Conservation (phyloP, 2,888 invertebrate genomes). For the Selenia dentaria region DNA sequence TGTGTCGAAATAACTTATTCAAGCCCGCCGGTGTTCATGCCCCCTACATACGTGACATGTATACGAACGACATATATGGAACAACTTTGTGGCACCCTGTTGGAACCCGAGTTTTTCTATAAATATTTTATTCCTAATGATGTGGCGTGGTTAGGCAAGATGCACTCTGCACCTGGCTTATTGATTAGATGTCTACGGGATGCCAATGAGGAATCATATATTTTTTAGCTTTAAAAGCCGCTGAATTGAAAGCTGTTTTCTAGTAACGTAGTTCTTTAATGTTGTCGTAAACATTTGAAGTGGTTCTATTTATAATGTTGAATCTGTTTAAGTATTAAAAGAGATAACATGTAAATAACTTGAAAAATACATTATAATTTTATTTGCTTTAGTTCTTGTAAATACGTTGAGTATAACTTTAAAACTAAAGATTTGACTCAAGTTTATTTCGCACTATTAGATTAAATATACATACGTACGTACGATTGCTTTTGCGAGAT, state of each 20-base stretch:
- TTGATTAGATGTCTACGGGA: constrained; percentile 23
- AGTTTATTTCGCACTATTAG: too few relatives aligned
- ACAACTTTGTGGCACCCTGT: constrained; percentile 46
- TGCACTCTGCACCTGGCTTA: constrained; percentile 25
- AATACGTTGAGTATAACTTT: too few relatives aligned
- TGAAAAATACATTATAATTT: too few relatives aligned
- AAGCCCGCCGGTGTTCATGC: constrained; percentile 50
- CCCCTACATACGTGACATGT: constrained; percentile 47
- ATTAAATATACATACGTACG: too few relatives aligned
- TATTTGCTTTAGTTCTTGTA: too few relatives aligned
- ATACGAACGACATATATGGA: constrained; percentile 52
- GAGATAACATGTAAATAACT: too few relatives aligned
- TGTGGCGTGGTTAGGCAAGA: constrained; percentile 25
- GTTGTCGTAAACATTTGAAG: too few relatives aligned
- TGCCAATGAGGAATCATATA: constrained; percentile 11
- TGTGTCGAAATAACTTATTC: constrained; percentile 61
- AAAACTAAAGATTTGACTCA: too few relatives aligned
- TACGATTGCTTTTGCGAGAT: too few relatives aligned
- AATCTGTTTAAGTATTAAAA: too few relatives aligned
- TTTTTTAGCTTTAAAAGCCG: constrained; percentile 12
- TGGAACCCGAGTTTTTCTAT: constrained; percentile 39
- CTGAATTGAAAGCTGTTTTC: constrained; percentile 8
- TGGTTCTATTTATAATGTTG: too few relatives aligned
- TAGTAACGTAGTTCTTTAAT: too few relatives aligned
- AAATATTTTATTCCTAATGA: constrained; percentile 46